phyloP scores from a whole-genome alignment of 2,888 invertebrate species.

The Acanthosepion pharaonis region DNA sequence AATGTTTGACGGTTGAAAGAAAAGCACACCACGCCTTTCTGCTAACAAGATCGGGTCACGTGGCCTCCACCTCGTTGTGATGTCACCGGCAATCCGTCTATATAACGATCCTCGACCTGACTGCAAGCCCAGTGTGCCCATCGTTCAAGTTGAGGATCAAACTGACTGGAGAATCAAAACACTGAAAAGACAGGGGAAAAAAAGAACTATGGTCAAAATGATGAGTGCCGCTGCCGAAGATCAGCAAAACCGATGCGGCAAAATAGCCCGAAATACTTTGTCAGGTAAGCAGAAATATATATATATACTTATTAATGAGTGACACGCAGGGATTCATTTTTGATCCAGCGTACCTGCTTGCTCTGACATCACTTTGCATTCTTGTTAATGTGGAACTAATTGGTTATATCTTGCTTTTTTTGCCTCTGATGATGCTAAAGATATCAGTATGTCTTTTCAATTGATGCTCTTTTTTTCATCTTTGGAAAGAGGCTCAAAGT shows the following conservation, averaged over 20 bases:
- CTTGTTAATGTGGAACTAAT: too few species aligned
- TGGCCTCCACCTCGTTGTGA: background rate
- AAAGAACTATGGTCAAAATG: background rate
- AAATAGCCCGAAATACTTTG: background rate
- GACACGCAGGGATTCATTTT: too few species aligned
- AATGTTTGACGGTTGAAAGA: background rate
- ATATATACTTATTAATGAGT: constrained; percentile 10
- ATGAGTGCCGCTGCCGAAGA: background rate
- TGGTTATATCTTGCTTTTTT: too few species aligned
- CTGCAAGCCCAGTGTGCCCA: background rate
- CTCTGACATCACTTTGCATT: too few species aligned
- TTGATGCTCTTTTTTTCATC: too few species aligned
- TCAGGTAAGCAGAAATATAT: background rate
- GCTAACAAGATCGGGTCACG: constrained; percentile 14
- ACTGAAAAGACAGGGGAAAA: background rate
- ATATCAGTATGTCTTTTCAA: too few species aligned
- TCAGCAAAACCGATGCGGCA: background rate
- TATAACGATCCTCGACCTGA: background rate
- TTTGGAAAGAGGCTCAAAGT: too few species aligned
- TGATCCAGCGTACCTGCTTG: too few species aligned
- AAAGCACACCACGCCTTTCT: background rate
- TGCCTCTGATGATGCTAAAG: too few species aligned
- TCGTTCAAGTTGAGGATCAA: background rate
- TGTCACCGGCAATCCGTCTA: background rate
- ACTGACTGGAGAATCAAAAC: background rate